These are phyloP conservation scores for Alfaro cultratus DNA, from an alignment of 2,797 vertebrate species.

Conservation along the genomic window DNA sequence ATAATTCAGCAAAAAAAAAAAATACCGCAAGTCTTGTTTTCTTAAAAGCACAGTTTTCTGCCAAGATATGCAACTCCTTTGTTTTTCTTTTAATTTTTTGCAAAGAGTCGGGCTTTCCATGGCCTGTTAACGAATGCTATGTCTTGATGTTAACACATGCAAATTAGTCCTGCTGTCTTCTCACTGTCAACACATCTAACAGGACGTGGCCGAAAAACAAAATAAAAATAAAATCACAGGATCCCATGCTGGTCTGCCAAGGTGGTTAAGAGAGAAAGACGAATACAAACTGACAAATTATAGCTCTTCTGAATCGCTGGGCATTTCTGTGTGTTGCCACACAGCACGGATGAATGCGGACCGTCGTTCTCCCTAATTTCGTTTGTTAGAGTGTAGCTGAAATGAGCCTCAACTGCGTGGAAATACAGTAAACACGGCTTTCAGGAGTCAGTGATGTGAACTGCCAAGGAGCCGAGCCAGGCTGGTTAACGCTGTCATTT, in stretches of 20 bases:
- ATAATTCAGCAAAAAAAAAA: slow-evolving; percentile 17
- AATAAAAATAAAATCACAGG: slow-evolving; percentile 30
- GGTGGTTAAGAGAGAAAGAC: slow-evolving; percentile 33
- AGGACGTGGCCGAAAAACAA: slow-evolving; percentile 32
- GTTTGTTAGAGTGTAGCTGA: slow-evolving; percentile 59
- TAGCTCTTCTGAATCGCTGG: slow-evolving; percentile 57
- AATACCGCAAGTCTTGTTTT: slow-evolving; percentile 31
- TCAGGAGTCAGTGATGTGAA: slow-evolving; percentile 43
- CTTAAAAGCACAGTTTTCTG: slow-evolving; percentile 52
- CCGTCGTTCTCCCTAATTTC: slow-evolving; percentile 50
- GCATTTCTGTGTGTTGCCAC: slow-evolving; percentile 48
- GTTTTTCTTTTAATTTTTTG: not conserved
- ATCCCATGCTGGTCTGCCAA: slow-evolving; percentile 44
- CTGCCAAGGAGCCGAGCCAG: slow-evolving; percentile 26
- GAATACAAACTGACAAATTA: slow-evolving; percentile 41
- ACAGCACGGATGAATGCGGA: slow-evolving; percentile 50
- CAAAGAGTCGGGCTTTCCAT: slow-evolving; percentile 19
- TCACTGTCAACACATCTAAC: slow-evolving; percentile 56
- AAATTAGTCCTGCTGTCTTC: slow-evolving; percentile 49
- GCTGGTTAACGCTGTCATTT: slow-evolving; percentile 18
- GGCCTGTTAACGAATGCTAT: slow-evolving; percentile 10
- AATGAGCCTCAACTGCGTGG: slow-evolving; percentile 51
- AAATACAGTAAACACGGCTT: slow-evolving; percentile 47
- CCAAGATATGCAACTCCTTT: not conserved
- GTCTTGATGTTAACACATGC: slow-evolving; percentile 40